A percentile compares a stretch with the other conserved stretches of the same genome.
phyloP scores from a whole-genome alignment of 1,140 invertebrate species.

The Galleria mellonella region DNA sequence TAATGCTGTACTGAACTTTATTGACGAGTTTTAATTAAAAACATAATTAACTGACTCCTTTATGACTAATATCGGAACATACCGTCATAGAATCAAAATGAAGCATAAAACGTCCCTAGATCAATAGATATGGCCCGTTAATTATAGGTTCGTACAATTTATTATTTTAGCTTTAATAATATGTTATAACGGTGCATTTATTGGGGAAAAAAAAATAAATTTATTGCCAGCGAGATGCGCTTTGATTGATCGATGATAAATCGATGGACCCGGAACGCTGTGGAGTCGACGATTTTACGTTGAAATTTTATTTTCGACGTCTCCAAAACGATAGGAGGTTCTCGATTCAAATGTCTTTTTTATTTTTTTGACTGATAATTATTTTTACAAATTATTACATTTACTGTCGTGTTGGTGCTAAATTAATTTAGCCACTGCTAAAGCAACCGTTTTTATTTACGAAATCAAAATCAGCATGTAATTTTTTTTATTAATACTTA shows the following conservation, averaged over 20 bases:
- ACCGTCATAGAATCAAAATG: too few species aligned
- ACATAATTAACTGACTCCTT: neutral
- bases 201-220: constrained; percentile 34
- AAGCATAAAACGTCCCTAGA: constrained; percentile 21
- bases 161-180: constrained; percentile 9
- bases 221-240: constrained; percentile 31
- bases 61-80: neutral
- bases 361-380: too few species aligned
- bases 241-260: constrained; percentile 59
- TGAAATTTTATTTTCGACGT: too few species aligned
- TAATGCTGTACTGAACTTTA: too few species aligned
- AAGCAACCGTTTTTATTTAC: too few species aligned
- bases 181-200: constrained; percentile 24
- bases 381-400: too few species aligned
- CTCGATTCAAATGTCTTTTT: too few species aligned
- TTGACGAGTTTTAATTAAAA: neutral
- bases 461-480: too few species aligned
- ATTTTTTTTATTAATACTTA: too few species aligned
- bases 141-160: constrained; percentile 16
- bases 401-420: too few species aligned
- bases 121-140: constrained; percentile 31
- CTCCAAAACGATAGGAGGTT: too few species aligned
- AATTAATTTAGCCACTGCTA: too few species aligned
- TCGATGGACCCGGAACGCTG: constrained; percentile 13
- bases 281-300: constrained; percentile 20